Base-by-base conservation (phyloP, 2,888 invertebrate genomes). In the Steinernema carpocapsae region DNA sequence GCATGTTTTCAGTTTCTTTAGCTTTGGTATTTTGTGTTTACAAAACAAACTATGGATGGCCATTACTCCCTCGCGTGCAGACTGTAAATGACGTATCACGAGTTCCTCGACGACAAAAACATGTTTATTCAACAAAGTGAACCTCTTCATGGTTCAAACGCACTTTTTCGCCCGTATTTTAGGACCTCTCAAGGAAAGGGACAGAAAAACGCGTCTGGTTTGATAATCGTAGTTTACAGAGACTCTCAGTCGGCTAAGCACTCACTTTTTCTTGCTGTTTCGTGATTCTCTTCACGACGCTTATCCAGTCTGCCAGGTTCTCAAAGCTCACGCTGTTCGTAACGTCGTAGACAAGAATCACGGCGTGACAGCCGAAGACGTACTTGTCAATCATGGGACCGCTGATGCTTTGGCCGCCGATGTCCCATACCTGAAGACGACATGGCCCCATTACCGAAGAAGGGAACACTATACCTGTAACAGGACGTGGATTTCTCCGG, bases 321-420 rank as follows among this genome's bases (percentile, higher is more conserved):
- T 93, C 93, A 88, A 94, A 94, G 88, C 93, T 94, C 81, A 91
- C 90, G 70, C 91, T 90, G 87, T 92, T 93, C 42, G 94, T 93
- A 73, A 94, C 91, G 87, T 94, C 94, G 87, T 94, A 94, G 0
- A 94, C 92, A 79, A 94, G 89, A 72, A 94, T 17, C 22, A 78
- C 45, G 10, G 89, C 90, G 82, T 90, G 87, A 73, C 89, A 88
- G 37, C 89, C 90, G 85, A 88, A 90, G 24, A 90, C 84, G 83
- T 90, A 90, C 82, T 90, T 91, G 81, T 91, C 92, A 56, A 94
- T 89, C 94, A 94, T 94, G 76, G 91, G 90, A 10, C 93, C 93
- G 70, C 91, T 90, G 14, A 93, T 89, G 46, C 93, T 92, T 79
- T 92, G 91, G 24, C 94, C 94, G 59, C 93, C 93, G 73, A 94